Base-by-base conservation (phyloP, 2,797 vertebrate species). In the Acanthiza pusilla region DNA sequence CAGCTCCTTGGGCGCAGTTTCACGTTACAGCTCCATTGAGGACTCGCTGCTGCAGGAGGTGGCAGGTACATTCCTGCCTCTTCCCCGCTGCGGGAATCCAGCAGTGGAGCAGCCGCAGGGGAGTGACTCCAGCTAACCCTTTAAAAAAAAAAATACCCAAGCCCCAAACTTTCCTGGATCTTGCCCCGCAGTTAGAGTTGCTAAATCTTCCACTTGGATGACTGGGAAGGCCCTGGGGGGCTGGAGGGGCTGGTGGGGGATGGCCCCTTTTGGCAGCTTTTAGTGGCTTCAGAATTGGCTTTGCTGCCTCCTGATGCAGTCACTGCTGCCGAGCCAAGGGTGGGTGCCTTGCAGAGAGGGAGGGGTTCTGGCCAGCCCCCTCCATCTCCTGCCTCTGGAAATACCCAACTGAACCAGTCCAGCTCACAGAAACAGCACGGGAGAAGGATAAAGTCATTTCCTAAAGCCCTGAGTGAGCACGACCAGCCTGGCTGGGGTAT, bases 11-110 rank as follows among this genome's bases (percentile, higher is more conserved):
- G 93, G 86, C 1, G 4, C 93, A 86, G 95, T 94, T 86, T 95
- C 84, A 90, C 42, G 0, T 96, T 95, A 50, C 95, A 95, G 82
- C 81, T 84, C 66, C 1, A 4, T 43, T 10, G 10, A 85, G 90
- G 71, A 68, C 88, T 93, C 8, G 88, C 95, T 72, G 92, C 92
- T 77, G 80, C 93, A 91, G 94, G 95, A 90, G 89, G 93, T 84
- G 86, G 94, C 94, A 93, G 95, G 95, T 96, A 93, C 22, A 15
- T 96, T 95, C 94, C 95, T 93, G 95, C 89, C 93, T 86, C 91
- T 89, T 89, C 89, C 93, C 50, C 0, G 3, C 89, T 75, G 47
- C 14, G 72, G 88, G 94, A 87, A 95, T 91, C 85, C 82, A 21
- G 74, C 16, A 0, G 43, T 9, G 5, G 48, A 88, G 86, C 71